Percentiles rank a stretch among this genome's conserved stretches.
These are phyloP conservation scores for Formica selysi DNA, from an alignment of 1,140 invertebrate species.

Conservation along the genomic window DNA sequence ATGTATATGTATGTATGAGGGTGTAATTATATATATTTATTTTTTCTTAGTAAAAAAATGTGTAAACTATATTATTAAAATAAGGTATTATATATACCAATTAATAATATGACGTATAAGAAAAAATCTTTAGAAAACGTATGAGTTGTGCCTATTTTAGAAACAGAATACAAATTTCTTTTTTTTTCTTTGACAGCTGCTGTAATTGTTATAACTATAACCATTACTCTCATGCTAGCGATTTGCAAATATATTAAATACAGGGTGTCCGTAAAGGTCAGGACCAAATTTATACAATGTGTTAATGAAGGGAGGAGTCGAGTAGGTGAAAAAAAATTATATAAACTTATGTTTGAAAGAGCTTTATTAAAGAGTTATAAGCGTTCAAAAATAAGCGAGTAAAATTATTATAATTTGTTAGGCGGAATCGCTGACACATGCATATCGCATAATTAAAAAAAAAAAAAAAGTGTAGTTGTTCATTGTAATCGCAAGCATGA, in stretches of 20 bases:
- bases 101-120: constrained; percentile 14
- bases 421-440: too few relatives aligned
- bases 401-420: too few relatives aligned
- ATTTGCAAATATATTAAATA: constrained; percentile 13
- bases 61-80: not conserved
- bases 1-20: not conserved
- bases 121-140: not conserved
- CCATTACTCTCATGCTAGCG: not conserved
- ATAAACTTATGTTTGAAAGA: too few relatives aligned
- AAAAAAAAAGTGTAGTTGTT: too few relatives aligned
- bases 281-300: too few relatives aligned
- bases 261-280: not conserved
- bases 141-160: constrained; percentile 70
- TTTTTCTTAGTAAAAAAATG: not conserved
- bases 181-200: constrained; percentile 9
- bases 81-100: constrained; percentile 1
- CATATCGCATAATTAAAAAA: too few relatives aligned
- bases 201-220: not conserved
- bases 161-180: constrained; percentile 16
- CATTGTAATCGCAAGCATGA: too few relatives aligned
- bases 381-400: too few relatives aligned
- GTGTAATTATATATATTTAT: constrained; percentile 20
- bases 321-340: too few relatives aligned
- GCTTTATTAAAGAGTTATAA: too few relatives aligned
- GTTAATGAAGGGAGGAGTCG: too few relatives aligned